These are phyloP conservation scores for Ephialtes manifestator DNA, from an alignment of 2,888 invertebrate species.

Conservation along the genomic window DNA sequence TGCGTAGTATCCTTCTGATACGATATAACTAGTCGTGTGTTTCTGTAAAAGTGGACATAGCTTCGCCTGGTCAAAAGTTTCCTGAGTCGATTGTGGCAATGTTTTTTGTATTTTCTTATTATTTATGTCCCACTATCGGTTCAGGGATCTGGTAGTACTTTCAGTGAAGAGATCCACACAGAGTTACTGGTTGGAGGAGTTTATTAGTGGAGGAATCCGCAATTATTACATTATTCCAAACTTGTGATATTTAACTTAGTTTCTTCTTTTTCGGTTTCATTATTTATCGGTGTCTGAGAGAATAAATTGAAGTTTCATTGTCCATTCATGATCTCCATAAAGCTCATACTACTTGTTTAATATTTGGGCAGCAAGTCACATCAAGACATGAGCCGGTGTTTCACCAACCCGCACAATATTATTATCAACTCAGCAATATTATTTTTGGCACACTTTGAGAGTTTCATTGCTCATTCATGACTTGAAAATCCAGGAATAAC, in stretches of 20 bases:
- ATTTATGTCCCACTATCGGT: too few relatives aligned
- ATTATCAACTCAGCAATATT: neutral
- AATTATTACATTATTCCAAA: neutral
- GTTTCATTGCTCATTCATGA: neutral
- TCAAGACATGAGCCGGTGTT: neutral
- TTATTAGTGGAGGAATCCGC: neutral
- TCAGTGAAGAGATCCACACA: neutral
- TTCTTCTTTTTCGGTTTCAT: neutral
- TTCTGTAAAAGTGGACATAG: neutral
- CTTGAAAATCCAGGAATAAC: neutral
- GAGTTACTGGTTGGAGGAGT: neutral
- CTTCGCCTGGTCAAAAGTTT: neutral
- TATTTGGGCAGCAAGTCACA: neutral
- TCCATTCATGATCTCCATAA: neutral
- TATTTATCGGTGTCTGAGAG: neutral
- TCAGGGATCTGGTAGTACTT: too few relatives aligned
- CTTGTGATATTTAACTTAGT: neutral
- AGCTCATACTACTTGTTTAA: neutral
- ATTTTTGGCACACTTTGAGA: neutral
- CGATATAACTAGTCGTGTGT: neutral
- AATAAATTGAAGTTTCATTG: neutral
- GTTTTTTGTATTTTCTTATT: too few relatives aligned
- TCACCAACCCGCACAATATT: neutral
- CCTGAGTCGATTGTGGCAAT: neutral
- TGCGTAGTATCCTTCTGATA: neutral